Conservation (phyloP, 2,797 vertebrate genomes). For the Falco rusticolus region DNA sequence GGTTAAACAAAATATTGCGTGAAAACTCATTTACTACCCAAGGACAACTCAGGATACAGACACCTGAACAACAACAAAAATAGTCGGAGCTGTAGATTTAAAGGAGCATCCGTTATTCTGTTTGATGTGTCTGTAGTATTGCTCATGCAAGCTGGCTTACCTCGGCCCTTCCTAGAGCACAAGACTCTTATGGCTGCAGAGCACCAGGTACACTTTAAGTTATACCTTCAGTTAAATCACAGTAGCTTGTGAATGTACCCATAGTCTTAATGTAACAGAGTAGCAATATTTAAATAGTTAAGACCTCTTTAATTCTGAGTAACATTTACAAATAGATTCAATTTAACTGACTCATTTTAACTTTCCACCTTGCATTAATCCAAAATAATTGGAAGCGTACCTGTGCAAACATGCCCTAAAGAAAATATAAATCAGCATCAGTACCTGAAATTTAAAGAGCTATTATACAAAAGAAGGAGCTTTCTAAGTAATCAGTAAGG, state of each 20-base stretch:
- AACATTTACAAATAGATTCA: background rate
- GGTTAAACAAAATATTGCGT: background rate
- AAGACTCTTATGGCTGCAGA: background rate
- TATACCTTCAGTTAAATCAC: background rate
- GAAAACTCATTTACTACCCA: background rate
- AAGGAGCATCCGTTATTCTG: background rate
- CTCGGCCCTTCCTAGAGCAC: background rate
- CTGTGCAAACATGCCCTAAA: background rate
- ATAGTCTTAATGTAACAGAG: background rate
- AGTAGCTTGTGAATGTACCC: background rate
- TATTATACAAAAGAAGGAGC: background rate
- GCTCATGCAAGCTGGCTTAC: no score
- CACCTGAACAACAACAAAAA: background rate
- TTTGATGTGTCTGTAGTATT: background rate
- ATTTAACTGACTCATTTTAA: background rate
- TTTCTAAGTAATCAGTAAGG: background rate
- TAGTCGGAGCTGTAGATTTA: background rate
- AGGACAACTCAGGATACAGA: background rate
- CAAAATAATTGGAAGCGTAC: background rate
- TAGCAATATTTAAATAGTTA: background rate
- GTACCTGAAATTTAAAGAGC: background rate
- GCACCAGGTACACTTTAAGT: background rate
- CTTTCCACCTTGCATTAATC: background rate
- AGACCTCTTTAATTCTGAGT: background rate
- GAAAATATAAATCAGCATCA: background rate